Evolutionary conservation across 2,113 vertebrate genomes (phyloP).

Genomic region (Aix galericulata): DNA sequence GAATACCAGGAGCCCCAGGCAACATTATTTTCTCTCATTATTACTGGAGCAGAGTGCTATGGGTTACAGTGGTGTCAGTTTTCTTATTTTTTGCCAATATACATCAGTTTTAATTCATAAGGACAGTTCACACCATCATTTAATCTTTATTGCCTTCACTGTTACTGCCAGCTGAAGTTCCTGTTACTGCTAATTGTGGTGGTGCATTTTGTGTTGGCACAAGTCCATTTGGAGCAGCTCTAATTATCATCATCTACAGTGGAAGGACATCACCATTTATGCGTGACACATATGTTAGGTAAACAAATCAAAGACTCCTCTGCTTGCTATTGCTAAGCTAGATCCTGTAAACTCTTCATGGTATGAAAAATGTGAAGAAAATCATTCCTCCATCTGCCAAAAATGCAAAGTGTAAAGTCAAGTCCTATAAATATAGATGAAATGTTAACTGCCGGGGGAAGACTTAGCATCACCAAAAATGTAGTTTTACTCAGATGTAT

Average conservation of each 20-base stretch:
- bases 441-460: slow-evolving; percentile 22
- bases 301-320: slow-evolving; percentile 29
- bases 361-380: slow-evolving; percentile 17
- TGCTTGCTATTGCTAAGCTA: neutral
- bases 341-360: neutral
- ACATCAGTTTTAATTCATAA: neutral
- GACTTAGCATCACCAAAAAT: slow-evolving; percentile 22
- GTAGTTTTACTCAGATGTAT: slow-evolving; percentile 21
- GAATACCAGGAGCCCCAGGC: neutral
- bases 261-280: slow-evolving; percentile 21
- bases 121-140: neutral
- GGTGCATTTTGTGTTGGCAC: slow-evolving; percentile 47
- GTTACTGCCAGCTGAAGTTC: slow-evolving; percentile 35
- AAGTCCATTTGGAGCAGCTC: slow-evolving; percentile 18
- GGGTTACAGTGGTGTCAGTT: neutral
- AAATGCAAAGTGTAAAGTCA: neutral
- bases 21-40: neutral
- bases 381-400: slow-evolving; percentile 18
- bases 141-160: slow-evolving; percentile 3
- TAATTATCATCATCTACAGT: neutral
- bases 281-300: neutral
- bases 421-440: neutral
- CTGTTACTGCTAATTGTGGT: slow-evolving; percentile 13
- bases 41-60: neutral
- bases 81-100: neutral